Evolutionary conservation across 2,113 vertebrate genomes (phyloP).

Genomic region (Lanius ludovicianus): DNA sequence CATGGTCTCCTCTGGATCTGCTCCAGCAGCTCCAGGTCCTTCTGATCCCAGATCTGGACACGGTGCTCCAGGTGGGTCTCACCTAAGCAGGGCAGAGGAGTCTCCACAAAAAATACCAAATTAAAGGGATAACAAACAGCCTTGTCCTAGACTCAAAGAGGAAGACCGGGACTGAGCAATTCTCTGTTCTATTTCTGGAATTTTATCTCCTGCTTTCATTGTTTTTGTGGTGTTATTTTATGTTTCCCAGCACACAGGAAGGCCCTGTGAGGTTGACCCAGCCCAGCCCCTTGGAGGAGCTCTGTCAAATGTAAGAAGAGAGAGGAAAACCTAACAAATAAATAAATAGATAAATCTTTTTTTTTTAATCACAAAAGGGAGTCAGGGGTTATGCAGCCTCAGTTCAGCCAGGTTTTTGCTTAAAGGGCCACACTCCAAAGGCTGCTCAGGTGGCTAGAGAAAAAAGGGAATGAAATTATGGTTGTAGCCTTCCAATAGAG

Average conservation of each 20-base stretch:
- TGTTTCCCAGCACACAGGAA: not conserved
- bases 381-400: not conserved
- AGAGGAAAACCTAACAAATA: too few relatives aligned
- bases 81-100: not conserved
- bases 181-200: not conserved
- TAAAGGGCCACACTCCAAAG: not conserved
- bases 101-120: not conserved
- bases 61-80: not conserved
- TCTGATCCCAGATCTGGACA: not conserved
- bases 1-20: accelerated
- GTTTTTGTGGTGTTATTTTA: not conserved
- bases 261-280: not conserved
- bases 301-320: not conserved
- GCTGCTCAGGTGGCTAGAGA: not conserved
- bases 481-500: not conserved
- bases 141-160: not conserved
- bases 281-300: not conserved
- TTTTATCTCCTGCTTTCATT: not conserved
- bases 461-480: not conserved
- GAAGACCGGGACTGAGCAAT: not conserved
- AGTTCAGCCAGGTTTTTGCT: not conserved
- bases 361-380: not conserved
- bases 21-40: not conserved
- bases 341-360: not conserved
- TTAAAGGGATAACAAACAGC: not conserved